Evolutionary conservation across 1,140 invertebrate species (phyloP), one percentile per base, ranked within the genome.

Genomic region (Aphelenchoides fujianensis): DNA sequence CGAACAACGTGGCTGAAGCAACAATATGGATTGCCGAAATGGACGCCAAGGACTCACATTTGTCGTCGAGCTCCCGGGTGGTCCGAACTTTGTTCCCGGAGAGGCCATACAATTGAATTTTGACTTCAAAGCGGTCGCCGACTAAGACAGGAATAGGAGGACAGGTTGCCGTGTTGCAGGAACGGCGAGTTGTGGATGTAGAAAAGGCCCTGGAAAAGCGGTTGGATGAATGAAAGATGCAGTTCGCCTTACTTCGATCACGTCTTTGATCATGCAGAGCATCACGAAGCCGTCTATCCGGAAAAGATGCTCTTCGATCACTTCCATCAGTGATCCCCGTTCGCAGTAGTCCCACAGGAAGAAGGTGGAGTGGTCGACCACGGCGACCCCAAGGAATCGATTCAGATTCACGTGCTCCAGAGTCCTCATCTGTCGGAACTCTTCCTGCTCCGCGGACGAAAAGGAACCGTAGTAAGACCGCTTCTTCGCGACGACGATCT

Each of bases 131-230:
- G n/a, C 68, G n/a, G 30, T 70, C 68, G 16, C n/a, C 36, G 9
- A 70, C 69, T 0, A 70, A 34, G n/a, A 9, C 69, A 72, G n/a
- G 16, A 12, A 1, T 73, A n/a, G n/a, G 68, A n/a, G 31, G 68
- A 61, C 70, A 70, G 31, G 27, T 16, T 19, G 9, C 68, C 68
- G 3, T 72, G 68, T 28, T 19, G 27, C 9, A 12, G 37, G 12
- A 72, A 72, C 36, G 0, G 68, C n/a, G 67, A 69, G 68, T 72
- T 72, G 36, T 70, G 68, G 37, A 70, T 70, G 63, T 68, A 68
- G 0, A 16, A 16, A 27, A 69, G 34, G 27, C 67, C n/a, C n/a
- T n/a, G n/a, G n/a, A n/a, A n/a, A n/a, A n/a, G n/a, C n/a, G n/a
- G n/a, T n/a, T n/a, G n/a, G n/a, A n/a, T n/a, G n/a, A n/a, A n/a